Conservation (phyloP, 2,888 invertebrate species). For the Atrina japonica region DNA sequence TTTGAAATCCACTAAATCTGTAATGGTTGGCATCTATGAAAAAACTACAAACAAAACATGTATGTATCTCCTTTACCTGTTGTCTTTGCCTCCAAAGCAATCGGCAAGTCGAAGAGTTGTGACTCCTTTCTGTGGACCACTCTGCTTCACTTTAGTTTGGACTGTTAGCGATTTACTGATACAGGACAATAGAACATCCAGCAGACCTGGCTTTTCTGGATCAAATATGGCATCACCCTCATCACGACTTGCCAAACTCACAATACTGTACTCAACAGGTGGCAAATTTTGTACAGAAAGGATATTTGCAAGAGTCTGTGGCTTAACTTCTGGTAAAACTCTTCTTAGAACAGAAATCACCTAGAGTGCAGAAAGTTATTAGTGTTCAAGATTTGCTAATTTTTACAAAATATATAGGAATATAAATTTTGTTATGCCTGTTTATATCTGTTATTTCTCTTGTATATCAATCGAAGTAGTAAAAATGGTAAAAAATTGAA, state of each 20-base stretch:
- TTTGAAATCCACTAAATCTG: too few relatives aligned
- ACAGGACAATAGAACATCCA: constrained; percentile 94
- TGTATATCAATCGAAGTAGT: too few relatives aligned
- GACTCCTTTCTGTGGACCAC: constrained; percentile 79
- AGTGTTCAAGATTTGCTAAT: too few relatives aligned
- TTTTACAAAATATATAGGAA: not conserved
- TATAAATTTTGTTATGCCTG: too few relatives aligned
- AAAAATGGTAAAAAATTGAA: too few relatives aligned
- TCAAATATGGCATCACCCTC: constrained; percentile 72
- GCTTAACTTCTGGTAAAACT: constrained; percentile 94
- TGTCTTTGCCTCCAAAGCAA: constrained; percentile 57
- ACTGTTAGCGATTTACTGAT: constrained; percentile 94
- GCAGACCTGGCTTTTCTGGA: constrained; percentile 85
- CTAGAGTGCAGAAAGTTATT: too few relatives aligned
- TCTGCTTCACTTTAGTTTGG: constrained; percentile 91
- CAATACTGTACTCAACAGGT: constrained; percentile 89
- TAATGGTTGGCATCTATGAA: too few relatives aligned
- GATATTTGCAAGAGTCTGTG: constrained; percentile 89
- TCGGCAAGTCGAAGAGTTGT: constrained; percentile 84
- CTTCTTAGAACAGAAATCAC: constrained; percentile 92
- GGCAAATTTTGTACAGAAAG: constrained; percentile 88
- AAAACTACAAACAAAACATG: not conserved
- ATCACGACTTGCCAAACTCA: constrained; percentile 81
- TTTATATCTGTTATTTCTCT: not conserved
- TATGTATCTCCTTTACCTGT: constrained; percentile 40